Evolutionary conservation across 1,140 invertebrate species (phyloP), one percentile per base, ranked within the genome.

Genomic region (Monomorium pharaonis): DNA sequence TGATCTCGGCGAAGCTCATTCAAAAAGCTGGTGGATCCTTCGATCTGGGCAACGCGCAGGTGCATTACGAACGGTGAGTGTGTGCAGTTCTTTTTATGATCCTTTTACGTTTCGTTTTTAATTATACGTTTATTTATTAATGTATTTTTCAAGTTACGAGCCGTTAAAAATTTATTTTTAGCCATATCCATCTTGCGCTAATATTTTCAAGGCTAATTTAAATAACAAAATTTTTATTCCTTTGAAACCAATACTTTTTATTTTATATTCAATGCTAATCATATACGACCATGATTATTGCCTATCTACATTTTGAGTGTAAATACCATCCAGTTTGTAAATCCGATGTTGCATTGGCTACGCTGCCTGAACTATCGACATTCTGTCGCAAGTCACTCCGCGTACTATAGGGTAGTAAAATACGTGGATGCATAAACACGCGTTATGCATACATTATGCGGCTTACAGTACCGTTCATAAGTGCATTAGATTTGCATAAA

Each of bases 21-120:
- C 91, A 96, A 94, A 92, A 96, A 94, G 93, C 96, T 93, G 96
- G 96, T 91, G 96, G 95, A 86, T 94, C 94, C 72, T 96, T 97
- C 90, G 97, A 98, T 95, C 95, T 98, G 51, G 96, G 96, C 84
- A 97, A 97, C 83, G 97, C 97, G 85, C 97, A 98, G 92, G 98
- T 98, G 92, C 97, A 97, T 93, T 98, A 98, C 94, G 97, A 98
- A 94, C 96, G 97, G 97, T 97, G 94, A 91, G 91, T 91, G 87
- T 76, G n/a, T n/a, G n/a, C 86, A 3, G 4, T 88, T 27, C 21
- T 30, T n/a, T 58, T 72, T 51, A 21, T 2, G 37, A 37, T 37
- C 7, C 7, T 62, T 63, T 37, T 3, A 33, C 16, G 33, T 2
- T n/a, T 56, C 37, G 27, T 0, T 76, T 60, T 76, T 60, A 44